These are phyloP conservation scores for Xenus cinereus DNA, from an alignment of 2,113 vertebrate species.

Conservation along the genomic window DNA sequence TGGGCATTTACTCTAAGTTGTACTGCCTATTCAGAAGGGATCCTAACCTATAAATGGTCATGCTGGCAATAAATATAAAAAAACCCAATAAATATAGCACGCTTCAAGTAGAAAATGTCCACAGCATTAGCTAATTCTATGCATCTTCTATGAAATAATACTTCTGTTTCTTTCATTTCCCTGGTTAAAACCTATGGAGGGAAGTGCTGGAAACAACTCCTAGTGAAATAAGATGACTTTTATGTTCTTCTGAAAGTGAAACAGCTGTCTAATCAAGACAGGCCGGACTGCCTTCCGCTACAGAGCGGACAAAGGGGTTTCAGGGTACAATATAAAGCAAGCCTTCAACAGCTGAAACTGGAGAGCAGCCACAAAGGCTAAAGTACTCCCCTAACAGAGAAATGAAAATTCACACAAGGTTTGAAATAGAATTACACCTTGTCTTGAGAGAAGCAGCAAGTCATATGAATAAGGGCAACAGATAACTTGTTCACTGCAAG, in stretches of 20 bases:
- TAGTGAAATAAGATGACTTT: not conserved
- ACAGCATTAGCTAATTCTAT: not conserved
- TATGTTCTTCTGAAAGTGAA: not conserved
- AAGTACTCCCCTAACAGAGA: not conserved
- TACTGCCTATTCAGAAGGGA: not conserved
- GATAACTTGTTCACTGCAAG: not conserved
- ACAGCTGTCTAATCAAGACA: not conserved
- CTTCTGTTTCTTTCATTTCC: not conserved
- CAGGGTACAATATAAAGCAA: not conserved
- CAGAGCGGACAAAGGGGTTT: not conserved
- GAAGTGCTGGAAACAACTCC: not conserved
- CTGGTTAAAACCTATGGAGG: not conserved
- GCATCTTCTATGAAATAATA: not conserved
- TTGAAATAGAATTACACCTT: not conserved
- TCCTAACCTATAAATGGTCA: not conserved
- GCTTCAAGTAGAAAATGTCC: not conserved
- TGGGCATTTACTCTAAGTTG: not conserved
- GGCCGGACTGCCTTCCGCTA: not conserved
- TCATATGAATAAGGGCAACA: not conserved
- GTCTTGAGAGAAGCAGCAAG: not conserved
- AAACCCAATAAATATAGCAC: not conserved
- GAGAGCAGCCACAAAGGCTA: not conserved
- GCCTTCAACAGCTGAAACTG: not conserved
- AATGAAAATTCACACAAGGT: not conserved
- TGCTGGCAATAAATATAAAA: not conserved